Evolutionary conservation across 2,113 vertebrate species (phyloP).

Genomic region (Elephantulus edwardii): DNA sequence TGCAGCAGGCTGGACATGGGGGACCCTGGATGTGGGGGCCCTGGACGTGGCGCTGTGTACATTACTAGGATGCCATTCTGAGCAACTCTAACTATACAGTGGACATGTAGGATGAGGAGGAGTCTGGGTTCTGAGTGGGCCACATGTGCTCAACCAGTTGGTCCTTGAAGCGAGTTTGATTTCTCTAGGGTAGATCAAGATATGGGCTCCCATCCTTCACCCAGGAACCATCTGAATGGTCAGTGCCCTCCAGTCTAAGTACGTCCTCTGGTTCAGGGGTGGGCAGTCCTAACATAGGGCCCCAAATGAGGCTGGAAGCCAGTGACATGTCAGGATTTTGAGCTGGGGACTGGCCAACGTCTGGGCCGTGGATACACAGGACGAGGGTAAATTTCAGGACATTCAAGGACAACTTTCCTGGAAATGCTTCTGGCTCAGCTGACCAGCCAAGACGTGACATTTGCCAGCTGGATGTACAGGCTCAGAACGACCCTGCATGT

Average conservation of each 20-base stretch:
- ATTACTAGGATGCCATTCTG: neutral
- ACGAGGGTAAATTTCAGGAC: neutral
- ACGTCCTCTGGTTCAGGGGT: neutral
- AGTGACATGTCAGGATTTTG: too few relatives aligned
- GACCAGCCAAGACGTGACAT: neutral
- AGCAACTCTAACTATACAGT: rapidly evolving
- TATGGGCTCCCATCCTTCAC: neutral
- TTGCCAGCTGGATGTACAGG: neutral
- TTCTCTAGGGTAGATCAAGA: too few relatives aligned
- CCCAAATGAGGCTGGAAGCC: neutral
- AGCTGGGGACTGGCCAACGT: rapidly evolving
- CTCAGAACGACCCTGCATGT: neutral
- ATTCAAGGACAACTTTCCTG: neutral
- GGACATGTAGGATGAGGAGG: rapidly evolving
- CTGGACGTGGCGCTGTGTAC: neutral
- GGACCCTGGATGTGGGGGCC: too few relatives aligned
- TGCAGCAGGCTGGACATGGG: too few relatives aligned
- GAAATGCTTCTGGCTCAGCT: neutral
- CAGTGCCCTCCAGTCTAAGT: neutral
- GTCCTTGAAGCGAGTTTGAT: rapidly evolving
- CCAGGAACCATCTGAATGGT: neutral
- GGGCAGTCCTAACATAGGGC: rapidly evolving
- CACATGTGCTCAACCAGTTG: rapidly evolving
- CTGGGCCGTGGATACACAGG: neutral
- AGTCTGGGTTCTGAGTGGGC: too few relatives aligned